phyloP scores from a whole-genome alignment of 2,113 vertebrate species.

The Phycodurus eques region DNA sequence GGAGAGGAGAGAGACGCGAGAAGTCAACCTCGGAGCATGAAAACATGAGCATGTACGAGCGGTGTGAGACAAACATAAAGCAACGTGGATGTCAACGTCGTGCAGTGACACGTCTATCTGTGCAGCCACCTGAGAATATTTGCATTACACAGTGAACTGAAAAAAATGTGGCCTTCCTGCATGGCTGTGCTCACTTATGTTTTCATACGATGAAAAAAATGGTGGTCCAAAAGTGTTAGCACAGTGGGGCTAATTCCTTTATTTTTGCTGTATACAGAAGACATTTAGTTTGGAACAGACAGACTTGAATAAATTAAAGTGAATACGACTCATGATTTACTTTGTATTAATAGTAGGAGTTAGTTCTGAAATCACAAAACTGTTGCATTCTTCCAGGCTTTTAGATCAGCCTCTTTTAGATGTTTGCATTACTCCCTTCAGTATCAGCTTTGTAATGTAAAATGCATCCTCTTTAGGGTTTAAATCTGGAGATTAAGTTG shows the following conservation, averaged over 20 bases:
- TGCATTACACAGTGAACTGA: conserved; percentile 40
- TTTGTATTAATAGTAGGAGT: no score
- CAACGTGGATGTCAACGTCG: conserved; percentile 30
- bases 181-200: neutral
- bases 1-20: conserved; percentile 20
- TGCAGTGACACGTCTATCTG: conserved; percentile 43
- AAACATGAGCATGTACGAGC: conserved; percentile 19
- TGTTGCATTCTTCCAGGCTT: no score
- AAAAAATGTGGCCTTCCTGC: conserved; percentile 29
- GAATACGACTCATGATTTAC: no score
- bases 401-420: no score
- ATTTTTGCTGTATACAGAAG: neutral
- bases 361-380: no score
- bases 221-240: neutral
- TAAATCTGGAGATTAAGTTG: neutral
- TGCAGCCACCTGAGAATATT: conserved; percentile 32
- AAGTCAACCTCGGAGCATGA: conserved; percentile 18
- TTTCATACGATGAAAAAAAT: neutral
- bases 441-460: neutral
- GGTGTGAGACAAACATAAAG: conserved; percentile 20
- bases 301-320: no score
- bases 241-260: neutral
- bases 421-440: no score
- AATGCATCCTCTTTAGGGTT: neutral
- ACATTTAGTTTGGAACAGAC: neutral